These are phyloP conservation scores for Isaurus tuberculatus DNA, from an alignment of 92 coral and sea anemone genomes.

Conservation along the genomic window DNA sequence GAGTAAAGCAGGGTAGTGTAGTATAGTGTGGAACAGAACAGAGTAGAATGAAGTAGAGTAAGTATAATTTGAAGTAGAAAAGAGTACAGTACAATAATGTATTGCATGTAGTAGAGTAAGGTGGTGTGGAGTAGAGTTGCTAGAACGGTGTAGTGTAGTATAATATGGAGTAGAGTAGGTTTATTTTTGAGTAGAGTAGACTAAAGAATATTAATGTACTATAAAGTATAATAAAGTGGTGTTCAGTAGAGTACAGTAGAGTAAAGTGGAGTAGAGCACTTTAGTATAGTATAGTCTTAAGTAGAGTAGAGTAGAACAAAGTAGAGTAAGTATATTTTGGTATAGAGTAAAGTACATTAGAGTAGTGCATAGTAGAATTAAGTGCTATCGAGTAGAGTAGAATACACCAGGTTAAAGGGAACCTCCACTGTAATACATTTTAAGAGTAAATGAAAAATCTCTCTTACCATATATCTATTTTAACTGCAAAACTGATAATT, in stretches of 20 bases:
- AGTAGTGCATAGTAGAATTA: neutral
- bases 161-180: neutral
- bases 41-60: neutral
- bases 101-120: neutral
- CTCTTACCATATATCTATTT: too few relatives aligned
- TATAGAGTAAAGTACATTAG: conserved; percentile 6
- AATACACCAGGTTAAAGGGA: conserved; percentile 31
- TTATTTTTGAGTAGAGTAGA: neutral
- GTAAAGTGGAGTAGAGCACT: neutral
- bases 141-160: neutral
- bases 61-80: neutral
- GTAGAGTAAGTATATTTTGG: conserved; percentile 15
- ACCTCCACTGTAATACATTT: too few relatives aligned
- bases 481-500: too few relatives aligned
- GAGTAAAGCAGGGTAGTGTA: neutral
- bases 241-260: neutral
- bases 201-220: neutral
- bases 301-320: neutral
- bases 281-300: neutral
- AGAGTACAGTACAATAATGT: neutral
- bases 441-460: neutral
- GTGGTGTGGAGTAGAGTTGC: neutral
- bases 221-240: neutral
- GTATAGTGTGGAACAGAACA: neutral
- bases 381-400: neutral